These are phyloP conservation scores for Pseudorasbora parva DNA, from an alignment of 2,113 vertebrate species.

Conservation along the genomic window DNA sequence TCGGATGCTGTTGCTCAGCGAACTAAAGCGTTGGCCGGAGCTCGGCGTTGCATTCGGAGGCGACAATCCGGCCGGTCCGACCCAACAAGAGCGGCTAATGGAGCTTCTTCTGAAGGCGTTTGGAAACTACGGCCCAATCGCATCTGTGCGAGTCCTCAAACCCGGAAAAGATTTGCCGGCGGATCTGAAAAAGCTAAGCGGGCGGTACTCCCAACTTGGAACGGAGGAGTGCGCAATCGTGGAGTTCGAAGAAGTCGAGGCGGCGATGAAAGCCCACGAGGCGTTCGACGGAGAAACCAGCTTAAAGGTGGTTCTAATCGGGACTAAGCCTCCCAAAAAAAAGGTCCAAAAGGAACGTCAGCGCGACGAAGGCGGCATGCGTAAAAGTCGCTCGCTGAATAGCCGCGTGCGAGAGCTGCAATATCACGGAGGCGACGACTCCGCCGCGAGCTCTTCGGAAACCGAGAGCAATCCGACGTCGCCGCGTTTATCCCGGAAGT, in stretches of 20 bases:
- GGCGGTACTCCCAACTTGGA: slow-evolving; percentile 85
- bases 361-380: slow-evolving; percentile 74
- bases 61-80: slow-evolving; percentile 42
- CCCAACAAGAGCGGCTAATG: slow-evolving; percentile 90
- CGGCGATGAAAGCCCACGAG: slow-evolving; percentile 88
- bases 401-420: slow-evolving; percentile 92
- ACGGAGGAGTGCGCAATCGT: slow-evolving; percentile 90
- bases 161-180: slow-evolving; percentile 90
- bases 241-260: slow-evolving; percentile 96
- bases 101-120: slow-evolving; percentile 93
- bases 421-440: slow-evolving; percentile 88
- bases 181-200: slow-evolving; percentile 88
- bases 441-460: slow-evolving; percentile 93
- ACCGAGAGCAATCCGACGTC: slow-evolving; percentile 92
- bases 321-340: slow-evolving; percentile 94
- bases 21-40: slow-evolving; percentile 83
- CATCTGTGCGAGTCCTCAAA: slow-evolving; percentile 90
- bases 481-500: slow-evolving; percentile 82
- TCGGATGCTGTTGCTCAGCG: slow-evolving; percentile 92
- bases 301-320: slow-evolving; percentile 84
- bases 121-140: slow-evolving; percentile 86
- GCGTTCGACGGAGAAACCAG: slow-evolving; percentile 74
- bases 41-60: slow-evolving; percentile 70
- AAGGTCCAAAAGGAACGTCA: slow-evolving; percentile 86
- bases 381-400: slow-evolving; percentile 86